Evolutionary conservation across 1,140 invertebrate species (phyloP), one percentile per base, ranked within the genome.

Genomic region (Trachymyrmex septentrionalis): DNA sequence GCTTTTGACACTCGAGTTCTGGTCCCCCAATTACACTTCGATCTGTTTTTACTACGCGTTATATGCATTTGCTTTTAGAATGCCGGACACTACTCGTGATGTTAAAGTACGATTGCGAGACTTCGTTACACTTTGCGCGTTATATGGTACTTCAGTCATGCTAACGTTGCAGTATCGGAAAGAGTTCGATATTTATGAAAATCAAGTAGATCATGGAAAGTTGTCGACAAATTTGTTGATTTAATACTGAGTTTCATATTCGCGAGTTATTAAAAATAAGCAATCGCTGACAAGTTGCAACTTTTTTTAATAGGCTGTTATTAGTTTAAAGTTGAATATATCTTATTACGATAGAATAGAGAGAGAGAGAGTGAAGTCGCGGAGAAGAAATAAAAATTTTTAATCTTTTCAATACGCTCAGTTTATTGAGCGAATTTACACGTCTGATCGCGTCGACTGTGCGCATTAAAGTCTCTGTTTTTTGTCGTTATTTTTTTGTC

Each of bases 31-130:
- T 84, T 73, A 61, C 55, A 61, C 38, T 16, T 50, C 55, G 24
- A n/a, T 48, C 34, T 21, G 38, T 73, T 75, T 84, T 84, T 73
- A 82, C 16, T 67, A 53, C 78, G 24, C 30, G 50, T 84, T 84
- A 48, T 73, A 64, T 69, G 69, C 55, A 24, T 75, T 50, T 84
- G 69, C 80, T 84, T 50, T 75, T 48, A 75, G 38, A 61, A 21
- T 55, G 38, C 4, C 38, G 55, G 38, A 84, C 21, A 82, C 27
- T n/a, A 10, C 38, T 50, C 57, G 38, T 63, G 24, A 61, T 82
- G 61, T 75, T 73, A 24, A 27, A 84, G 19, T 34, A 53, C 66
- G 19, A 57, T n/a, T 57, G 30, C 38, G 53, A 59, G 53, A 73
- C 30, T 38, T 75, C 69, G 38, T 24, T 61, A 55, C 38, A 30